phyloP scores from a whole-genome alignment of 2,113 vertebrate species.

The Electrona antarctica region DNA sequence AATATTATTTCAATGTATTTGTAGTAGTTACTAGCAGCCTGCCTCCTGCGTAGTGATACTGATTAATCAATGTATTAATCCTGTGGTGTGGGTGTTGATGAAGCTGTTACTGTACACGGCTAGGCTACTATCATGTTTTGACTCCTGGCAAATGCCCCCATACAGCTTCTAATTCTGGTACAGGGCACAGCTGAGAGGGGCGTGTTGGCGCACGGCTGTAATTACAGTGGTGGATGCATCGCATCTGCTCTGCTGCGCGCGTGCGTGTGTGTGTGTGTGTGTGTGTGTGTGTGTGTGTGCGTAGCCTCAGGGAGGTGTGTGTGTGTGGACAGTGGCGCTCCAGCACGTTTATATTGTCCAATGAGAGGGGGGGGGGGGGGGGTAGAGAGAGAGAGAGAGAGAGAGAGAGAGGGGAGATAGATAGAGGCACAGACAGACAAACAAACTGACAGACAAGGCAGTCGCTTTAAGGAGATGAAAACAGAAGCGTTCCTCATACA shows the following conservation, averaged over 20 bases:
- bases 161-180: conserved; percentile 47
- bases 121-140: conserved; percentile 16
- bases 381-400: conserved; percentile 14
- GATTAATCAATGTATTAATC: neutral
- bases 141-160: conserved; percentile 13
- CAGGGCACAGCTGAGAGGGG: conserved; percentile 7
- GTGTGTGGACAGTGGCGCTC: conserved; percentile 25
- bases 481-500: neutral
- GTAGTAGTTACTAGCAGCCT: too few relatives aligned
- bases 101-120: conserved; percentile 1
- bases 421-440: conserved; percentile 29
- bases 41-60: neutral
- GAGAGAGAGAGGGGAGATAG: conserved; percentile 29
- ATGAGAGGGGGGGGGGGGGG: conserved; percentile 12
- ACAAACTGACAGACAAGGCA: conserved; percentile 21
- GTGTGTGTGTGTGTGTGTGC: too few relatives aligned
- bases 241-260: conserved; percentile 34
- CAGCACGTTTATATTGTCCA: conserved; percentile 48
- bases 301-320: conserved; percentile 8
- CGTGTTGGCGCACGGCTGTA: conserved; percentile 40
- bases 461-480: conserved; percentile 34
- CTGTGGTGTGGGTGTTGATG: neutral
- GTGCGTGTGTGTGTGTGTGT: conserved; percentile 12
- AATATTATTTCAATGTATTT: too few relatives aligned
- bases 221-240: conserved; percentile 55